These are phyloP conservation scores for Dromiciops gliroides DNA, from an alignment of 2,113 vertebrate species.

Conservation along the genomic window DNA sequence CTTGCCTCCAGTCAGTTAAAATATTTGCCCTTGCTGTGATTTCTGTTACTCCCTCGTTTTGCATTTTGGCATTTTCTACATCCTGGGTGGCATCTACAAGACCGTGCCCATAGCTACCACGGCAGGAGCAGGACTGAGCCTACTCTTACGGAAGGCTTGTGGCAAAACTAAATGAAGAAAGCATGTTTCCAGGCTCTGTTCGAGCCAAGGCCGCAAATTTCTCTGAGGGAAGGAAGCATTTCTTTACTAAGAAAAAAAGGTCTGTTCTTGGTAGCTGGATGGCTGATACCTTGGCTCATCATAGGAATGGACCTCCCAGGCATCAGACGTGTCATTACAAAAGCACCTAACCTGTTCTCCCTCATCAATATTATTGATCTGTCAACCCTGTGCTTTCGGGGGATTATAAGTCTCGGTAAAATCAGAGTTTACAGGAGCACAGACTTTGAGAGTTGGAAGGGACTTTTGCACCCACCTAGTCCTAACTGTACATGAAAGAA, in stretches of 20 bases:
- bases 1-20: background rate
- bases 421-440: background rate
- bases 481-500: background rate
- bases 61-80: background rate
- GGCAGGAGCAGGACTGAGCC: background rate
- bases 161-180: background rate
- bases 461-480: background rate
- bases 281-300: background rate
- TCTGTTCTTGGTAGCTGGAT: background rate
- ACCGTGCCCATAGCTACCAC: background rate
- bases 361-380: background rate
- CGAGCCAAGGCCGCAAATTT: background rate
- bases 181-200: background rate
- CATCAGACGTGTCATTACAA: background rate
- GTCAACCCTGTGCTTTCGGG: background rate
- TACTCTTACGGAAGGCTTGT: background rate
- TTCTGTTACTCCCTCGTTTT: background rate
- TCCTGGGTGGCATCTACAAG: background rate
- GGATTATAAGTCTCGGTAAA: background rate
- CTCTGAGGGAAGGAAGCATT: background rate
- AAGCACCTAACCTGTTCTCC: background rate
- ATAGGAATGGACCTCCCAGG: background rate
- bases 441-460: background rate
- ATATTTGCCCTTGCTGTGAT: background rate
- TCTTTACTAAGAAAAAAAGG: background rate